A percentile compares a stretch with the other conserved stretches of the same genome.
These are phyloP conservation scores for Sarcophaga carnaria DNA, from an alignment of 2,888 invertebrate species.

Conservation along the genomic window DNA sequence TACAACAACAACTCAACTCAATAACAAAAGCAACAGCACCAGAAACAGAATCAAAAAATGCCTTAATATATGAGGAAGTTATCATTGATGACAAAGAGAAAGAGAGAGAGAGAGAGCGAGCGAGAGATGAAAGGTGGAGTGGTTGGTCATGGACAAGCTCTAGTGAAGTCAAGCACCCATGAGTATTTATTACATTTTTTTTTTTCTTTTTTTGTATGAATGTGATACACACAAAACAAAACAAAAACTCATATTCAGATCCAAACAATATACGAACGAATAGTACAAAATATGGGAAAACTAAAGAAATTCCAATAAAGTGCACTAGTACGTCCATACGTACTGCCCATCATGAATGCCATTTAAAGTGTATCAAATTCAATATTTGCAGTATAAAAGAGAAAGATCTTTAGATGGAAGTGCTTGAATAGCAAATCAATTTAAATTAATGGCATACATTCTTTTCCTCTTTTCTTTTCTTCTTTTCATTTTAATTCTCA, in stretches of 20 bases:
- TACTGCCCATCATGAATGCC: too few species aligned
- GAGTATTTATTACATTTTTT: background rate
- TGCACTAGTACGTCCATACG: too few species aligned
- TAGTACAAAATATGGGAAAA: too few species aligned
- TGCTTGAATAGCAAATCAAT: constrained; percentile 1
- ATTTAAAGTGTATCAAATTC: too few species aligned
- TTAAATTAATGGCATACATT: background rate
- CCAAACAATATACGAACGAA: background rate
- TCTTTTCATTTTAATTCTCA: background rate
- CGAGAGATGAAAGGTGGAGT: background rate
- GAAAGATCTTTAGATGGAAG: background rate
- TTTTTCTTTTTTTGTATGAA: background rate
- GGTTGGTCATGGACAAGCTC: background rate
- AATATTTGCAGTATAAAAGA: background rate
- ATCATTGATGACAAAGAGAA: background rate
- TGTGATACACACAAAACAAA: background rate
- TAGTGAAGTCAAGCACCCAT: constrained; percentile 32
- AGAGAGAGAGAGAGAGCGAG: background rate
- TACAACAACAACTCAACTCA: background rate
- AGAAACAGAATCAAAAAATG: background rate
- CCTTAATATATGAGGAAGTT: background rate
- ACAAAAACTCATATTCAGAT: background rate
- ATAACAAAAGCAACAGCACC: background rate
- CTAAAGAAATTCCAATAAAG: too few species aligned
- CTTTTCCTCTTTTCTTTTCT: background rate